Conservation (phyloP, 2,113 vertebrate genomes). For the Cyprinus carpio region DNA sequence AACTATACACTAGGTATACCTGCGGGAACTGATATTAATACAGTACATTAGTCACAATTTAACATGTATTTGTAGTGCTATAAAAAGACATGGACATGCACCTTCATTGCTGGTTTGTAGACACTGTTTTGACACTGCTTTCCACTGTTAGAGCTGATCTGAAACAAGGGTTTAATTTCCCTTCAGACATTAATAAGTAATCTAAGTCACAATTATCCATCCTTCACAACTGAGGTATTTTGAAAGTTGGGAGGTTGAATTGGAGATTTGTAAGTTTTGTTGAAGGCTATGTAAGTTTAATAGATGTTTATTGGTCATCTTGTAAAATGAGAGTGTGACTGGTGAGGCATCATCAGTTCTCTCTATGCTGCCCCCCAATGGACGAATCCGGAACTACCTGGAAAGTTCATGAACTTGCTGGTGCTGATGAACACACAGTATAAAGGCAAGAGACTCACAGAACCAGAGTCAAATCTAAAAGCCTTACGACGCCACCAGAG, state of each 20-base stretch:
- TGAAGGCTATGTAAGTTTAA: neutral
- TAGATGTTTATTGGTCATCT: neutral
- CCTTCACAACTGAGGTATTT: neutral
- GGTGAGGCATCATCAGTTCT: no score
- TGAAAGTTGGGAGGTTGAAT: neutral
- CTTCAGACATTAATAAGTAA: neutral
- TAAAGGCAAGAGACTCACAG: no score
- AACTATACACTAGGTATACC: neutral
- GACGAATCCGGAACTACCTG: no score
- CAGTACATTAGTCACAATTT: neutral
- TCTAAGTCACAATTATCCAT: constrained; percentile 11
- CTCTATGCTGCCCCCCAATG: no score
- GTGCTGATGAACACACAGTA: no score
- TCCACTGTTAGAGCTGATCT: neutral
- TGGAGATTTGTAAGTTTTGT: neutral
- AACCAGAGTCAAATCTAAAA: neutral
- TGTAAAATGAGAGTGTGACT: neutral
- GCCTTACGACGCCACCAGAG: neutral
- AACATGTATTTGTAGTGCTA: neutral
- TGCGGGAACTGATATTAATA: neutral
- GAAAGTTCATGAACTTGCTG: no score
- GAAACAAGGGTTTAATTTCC: neutral
- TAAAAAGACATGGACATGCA: neutral
- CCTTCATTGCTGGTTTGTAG: neutral
- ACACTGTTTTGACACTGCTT: neutral